Base-by-base conservation (phyloP, 2,888 invertebrate species). In the Achlya flavicornis region DNA sequence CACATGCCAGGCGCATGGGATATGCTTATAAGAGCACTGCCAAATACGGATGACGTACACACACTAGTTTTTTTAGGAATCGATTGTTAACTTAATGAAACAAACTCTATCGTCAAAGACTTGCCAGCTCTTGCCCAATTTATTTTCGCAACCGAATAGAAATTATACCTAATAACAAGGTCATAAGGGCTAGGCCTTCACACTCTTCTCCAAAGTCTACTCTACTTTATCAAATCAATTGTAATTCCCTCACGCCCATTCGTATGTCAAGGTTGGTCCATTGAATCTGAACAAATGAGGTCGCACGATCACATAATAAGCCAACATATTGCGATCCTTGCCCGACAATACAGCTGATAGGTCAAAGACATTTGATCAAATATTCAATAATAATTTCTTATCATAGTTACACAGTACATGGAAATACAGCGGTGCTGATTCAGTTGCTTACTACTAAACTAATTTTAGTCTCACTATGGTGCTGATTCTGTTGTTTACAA, bases 361-460 rank as follows among this genome's bases (percentile, higher is more conserved):
- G 53, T 53, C 53, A 53, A 53, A 53, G 53, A 19, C 53, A 19
- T 53, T 53, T 53, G 53, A 53, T 7, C 19, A 53, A 53, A 53
- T 19, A 53, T 10, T 19, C 7, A 48, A 48, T 48, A 48, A 46
- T 46, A 46, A n/a, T 46, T 46, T 46, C n/a, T 46, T 46, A 46
- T 46, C 46, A 46, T n/a, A 46, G 46, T 46, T n/a, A 6, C 46
- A n/a, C n/a, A 46, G 46, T 46, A 3, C 12, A 43, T 43, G 14
- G 6, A 43, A 43, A 43, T 14, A 12, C 43, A 38, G 38, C 10
- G 38, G 41, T 41, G 41, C 41, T 41, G 0, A 41, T 3, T 41
- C n/a, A n/a, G n/a, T 26, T 26, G 26, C 26, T 26, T 26, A 26
- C 26, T 1, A 26, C 2, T 26, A 26, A 26, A 26, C 26, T 26